phyloP scores from a whole-genome alignment of 1,140 invertebrate genomes.

The Drosophila repleta region DNA sequence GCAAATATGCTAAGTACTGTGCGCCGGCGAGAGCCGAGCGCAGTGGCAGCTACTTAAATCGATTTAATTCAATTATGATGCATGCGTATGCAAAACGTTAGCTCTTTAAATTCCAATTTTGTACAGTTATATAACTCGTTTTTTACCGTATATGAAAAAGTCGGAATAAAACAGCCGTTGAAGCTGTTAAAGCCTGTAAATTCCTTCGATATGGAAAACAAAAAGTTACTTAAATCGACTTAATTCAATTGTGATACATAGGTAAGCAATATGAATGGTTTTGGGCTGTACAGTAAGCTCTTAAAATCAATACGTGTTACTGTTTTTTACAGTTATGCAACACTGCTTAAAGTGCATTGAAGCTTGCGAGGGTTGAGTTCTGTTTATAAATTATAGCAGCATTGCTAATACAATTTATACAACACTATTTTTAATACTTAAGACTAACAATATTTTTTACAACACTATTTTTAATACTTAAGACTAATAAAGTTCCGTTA shows the following conservation, averaged over 20 bases:
- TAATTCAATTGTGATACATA: too few species aligned
- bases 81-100: not conserved
- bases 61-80: conserved; percentile 27
- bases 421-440: not conserved
- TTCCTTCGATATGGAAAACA: too few species aligned
- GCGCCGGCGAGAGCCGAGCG: conserved; percentile 1
- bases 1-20: conserved; percentile 27
- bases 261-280: too few species aligned
- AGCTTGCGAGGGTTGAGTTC: not conserved
- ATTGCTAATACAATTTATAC: not conserved
- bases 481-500: too few species aligned
- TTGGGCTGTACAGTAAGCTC: too few species aligned
- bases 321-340: not conserved
- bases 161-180: too few species aligned
- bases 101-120: not conserved
- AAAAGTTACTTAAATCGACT: too few species aligned
- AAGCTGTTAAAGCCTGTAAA: too few species aligned
- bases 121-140: too few species aligned
- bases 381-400: not conserved
- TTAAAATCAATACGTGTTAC: not conserved
- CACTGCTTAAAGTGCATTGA: not conserved
- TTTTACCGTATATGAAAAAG: too few species aligned
- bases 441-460: not conserved
- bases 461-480: not conserved
- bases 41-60: conserved; percentile 42